Percentiles rank a stretch among this genome's conserved stretches.
phyloP scores from a whole-genome alignment of 2,888 invertebrate genomes.

The Poecilobothrus nobilitatus region DNA sequence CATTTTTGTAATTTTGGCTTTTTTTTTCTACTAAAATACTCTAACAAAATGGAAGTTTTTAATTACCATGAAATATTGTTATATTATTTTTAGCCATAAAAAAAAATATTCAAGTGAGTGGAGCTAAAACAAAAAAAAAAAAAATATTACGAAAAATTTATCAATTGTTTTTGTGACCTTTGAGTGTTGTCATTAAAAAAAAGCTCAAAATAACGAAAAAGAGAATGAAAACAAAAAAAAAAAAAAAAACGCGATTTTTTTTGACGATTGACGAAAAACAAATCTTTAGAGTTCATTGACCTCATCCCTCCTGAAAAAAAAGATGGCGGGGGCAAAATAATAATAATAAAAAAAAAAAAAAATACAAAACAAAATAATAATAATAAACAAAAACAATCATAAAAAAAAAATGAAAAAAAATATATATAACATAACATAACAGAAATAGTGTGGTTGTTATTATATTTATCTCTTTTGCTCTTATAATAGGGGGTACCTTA shows the following conservation, averaged over 20 bases:
- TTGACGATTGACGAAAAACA: not conserved
- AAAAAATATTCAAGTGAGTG: not conserved
- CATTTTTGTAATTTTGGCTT: no score
- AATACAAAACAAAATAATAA: not conserved
- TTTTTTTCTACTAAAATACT: no score
- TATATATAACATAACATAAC: no score
- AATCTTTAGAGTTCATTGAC: constrained; percentile 1
- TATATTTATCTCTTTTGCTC: no score
- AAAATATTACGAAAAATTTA: not conserved
- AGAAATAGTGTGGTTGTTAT: no score
- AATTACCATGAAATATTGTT: no score
- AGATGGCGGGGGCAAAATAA: not conserved
- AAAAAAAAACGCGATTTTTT: not conserved
- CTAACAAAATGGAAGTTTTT: no score
- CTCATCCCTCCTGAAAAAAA: not conserved
- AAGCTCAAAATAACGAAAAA: not conserved
- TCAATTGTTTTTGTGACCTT: constrained; percentile 6
- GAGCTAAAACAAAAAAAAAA: not conserved
- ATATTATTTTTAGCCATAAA: not conserved
- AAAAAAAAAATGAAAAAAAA: no score
- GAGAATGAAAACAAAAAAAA: not conserved
- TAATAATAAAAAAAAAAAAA: not conserved
- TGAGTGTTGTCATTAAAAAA: not conserved
- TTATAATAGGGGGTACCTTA: no score
- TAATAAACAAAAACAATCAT: no score